phyloP scores from a whole-genome alignment of 2,888 invertebrate genomes.

The Polylopha cassiicola region DNA sequence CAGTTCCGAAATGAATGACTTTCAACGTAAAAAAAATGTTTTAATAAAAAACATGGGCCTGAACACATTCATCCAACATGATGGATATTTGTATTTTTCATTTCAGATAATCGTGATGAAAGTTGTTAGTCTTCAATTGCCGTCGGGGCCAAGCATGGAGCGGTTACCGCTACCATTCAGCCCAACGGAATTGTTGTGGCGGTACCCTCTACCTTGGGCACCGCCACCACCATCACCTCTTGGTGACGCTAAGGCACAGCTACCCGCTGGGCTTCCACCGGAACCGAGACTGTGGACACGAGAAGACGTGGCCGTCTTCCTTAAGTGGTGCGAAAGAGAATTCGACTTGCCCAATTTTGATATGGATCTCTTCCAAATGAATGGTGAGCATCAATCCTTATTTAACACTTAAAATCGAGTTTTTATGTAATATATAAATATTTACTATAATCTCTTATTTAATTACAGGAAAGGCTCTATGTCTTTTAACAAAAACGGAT shows the following conservation, averaged over 20 bases:
- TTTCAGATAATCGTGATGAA: conserved; percentile 76
- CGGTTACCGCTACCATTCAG: conserved; percentile 88
- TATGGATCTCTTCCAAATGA: conserved; percentile 97
- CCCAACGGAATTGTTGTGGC: conserved; percentile 90
- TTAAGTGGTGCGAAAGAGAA: conserved; percentile 94
- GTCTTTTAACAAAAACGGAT: conserved; percentile 92
- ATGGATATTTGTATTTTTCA: conserved; percentile 24
- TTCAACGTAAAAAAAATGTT: too few species aligned
- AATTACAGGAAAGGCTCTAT: conserved; percentile 90
- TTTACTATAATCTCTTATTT: conserved; percentile 17
- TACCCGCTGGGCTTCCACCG: conserved; percentile 88
- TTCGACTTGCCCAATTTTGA: conserved; percentile 94
- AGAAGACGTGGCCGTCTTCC: conserved; percentile 91
- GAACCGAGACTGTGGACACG: conserved; percentile 94
- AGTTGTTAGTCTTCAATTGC: conserved; percentile 83
- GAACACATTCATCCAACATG: too few species aligned
- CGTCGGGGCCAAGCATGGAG: conserved; percentile 84
- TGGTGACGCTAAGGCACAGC: conserved; percentile 90
- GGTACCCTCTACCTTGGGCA: conserved; percentile 88
- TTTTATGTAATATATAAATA: conserved; percentile 5
- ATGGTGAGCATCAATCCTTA: conserved; percentile 79
- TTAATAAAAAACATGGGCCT: too few species aligned
- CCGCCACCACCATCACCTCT: conserved; percentile 82
- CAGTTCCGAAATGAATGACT: too few species aligned
- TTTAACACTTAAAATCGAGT: background rate